Evolutionary conservation across 2,797 vertebrate genomes (phyloP), one percentile per base, ranked within the genome.

Genomic region (Jordanella pulchra): DNA sequence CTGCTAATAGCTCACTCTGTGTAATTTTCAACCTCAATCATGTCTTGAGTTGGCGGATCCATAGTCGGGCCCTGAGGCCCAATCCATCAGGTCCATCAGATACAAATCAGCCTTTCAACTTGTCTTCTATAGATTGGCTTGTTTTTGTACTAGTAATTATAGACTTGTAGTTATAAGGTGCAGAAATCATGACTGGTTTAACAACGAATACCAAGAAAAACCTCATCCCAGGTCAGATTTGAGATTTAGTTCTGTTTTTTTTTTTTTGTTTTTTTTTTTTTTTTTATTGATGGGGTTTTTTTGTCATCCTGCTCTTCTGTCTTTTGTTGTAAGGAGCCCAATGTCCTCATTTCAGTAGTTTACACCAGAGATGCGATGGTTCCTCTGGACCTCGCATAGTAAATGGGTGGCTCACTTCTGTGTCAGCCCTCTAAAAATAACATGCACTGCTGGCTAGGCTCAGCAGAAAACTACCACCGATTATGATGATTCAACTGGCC

Each of bases 351-450:
- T 93, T 92, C 86, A 82, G 86, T 89, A 83, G 84, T 89, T 89
- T 84, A 82, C 84, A 74, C 84, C 85, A 79, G 83, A 83, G 87
- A 86, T 73, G 77, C 67, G 72, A 88, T 89, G 87, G 89, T 89
- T 81, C 64, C 73, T 73, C 88, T 91, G 89, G 89, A 91, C 92
- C 87, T 91, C 89, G 64, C 85, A 67, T 76, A 90, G 89, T 86
- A 89, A 92, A 89, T 93, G 91, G 91, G 90, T 84, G 86, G 86
- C 86, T 85, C 86, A 88, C 89, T 89, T 91, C 87, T 89, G 89
- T 93, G 92, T 93, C 92, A 93, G 89, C 85, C 88, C 86, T 89
- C 92, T 93, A 93, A 93, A 93, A 93, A 93, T 93, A 93, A 92
- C 82, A 89, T 87, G 86, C 85, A 91, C 87, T 84, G 85, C 88